A percentile compares a stretch with the other conserved stretches of the same genome.
These are phyloP conservation scores for Cyanoramphus novaezelandiae DNA, from an alignment of 2,113 vertebrate species.

Conservation along the genomic window DNA sequence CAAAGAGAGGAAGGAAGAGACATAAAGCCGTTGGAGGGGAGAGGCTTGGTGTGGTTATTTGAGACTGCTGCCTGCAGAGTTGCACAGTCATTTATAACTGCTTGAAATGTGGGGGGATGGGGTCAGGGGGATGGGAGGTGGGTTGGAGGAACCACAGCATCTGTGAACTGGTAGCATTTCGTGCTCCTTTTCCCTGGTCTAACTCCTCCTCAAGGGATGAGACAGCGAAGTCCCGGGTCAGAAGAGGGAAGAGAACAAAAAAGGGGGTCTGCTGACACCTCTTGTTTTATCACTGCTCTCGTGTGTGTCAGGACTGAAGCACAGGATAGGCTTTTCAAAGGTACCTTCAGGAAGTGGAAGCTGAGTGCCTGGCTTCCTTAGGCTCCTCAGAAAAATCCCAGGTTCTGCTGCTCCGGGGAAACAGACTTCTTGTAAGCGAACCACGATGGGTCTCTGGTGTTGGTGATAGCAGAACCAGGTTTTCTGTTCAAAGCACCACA, in stretches of 20 bases:
- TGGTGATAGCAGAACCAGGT: background rate
- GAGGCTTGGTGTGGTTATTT: slow-evolving; percentile 65
- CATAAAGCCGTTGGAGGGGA: slow-evolving; percentile 57
- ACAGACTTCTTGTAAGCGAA: background rate
- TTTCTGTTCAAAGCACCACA: background rate
- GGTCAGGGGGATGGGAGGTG: slow-evolving; percentile 49
- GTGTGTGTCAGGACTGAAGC: background rate
- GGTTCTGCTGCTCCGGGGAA: background rate
- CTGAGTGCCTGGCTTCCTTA: background rate
- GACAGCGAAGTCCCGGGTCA: accelerated
- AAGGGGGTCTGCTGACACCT: background rate
- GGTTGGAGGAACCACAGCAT: slow-evolving; percentile 26
- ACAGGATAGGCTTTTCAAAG: background rate
- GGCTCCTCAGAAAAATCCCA: background rate
- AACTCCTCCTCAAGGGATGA: background rate
- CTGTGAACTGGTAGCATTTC: slow-evolving; percentile 7
- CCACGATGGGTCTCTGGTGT: background rate
- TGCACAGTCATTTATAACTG: slow-evolving; percentile 61
- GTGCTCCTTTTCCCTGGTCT: background rate
- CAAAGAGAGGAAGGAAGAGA: slow-evolving; percentile 62
- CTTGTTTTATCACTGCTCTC: background rate
- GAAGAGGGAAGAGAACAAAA: background rate
- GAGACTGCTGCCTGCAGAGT: slow-evolving; percentile 61
- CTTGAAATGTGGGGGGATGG: slow-evolving; percentile 52
- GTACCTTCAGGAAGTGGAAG: background rate